Evolutionary conservation across 2,888 invertebrate species (phyloP).

Genomic region (Luperina testacea): DNA sequence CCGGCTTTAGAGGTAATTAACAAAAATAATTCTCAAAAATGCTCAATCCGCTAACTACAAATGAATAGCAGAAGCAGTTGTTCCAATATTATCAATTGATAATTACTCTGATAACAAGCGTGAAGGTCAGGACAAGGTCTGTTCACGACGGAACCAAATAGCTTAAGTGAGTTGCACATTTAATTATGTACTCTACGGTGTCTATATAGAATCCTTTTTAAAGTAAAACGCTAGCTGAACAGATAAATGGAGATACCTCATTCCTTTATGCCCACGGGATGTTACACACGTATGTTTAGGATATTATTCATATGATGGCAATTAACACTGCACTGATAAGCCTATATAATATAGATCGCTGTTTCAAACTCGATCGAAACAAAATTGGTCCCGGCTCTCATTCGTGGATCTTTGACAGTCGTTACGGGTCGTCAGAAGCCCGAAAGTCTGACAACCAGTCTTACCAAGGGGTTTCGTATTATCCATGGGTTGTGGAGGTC

Average conservation of each 20-base stretch:
- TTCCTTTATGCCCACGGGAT: conserved; percentile 28
- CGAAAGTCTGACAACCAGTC: too few species aligned
- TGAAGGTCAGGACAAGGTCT: conserved; percentile 51
- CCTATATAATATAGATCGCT: background rate
- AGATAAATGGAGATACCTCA: conserved; percentile 56
- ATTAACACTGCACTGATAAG: conserved; percentile 26
- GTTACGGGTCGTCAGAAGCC: too few species aligned
- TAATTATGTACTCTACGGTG: conserved; percentile 50
- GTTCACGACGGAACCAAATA: conserved; percentile 63
- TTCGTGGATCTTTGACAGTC: too few species aligned
- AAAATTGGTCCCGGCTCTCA: background rate
- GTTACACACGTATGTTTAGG: conserved; percentile 17
- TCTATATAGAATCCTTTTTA: conserved; percentile 50
- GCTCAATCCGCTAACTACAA: conserved; percentile 53
- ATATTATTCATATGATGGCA: conserved; percentile 23
- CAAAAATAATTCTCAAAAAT: conserved; percentile 34
- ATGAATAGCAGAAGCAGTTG: conserved; percentile 25
- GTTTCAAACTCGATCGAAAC: conserved; percentile 4
- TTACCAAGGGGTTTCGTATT: too few species aligned
- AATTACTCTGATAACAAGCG: conserved; percentile 42
- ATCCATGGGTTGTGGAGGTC: too few species aligned
- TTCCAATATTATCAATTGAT: conserved; percentile 48
- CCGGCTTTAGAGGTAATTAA: conserved; percentile 1
- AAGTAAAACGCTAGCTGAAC: conserved; percentile 59
- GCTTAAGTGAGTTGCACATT: conserved; percentile 57